These are phyloP conservation scores for Promerops cafer DNA, from an alignment of 2,113 vertebrate species.

Conservation along the genomic window DNA sequence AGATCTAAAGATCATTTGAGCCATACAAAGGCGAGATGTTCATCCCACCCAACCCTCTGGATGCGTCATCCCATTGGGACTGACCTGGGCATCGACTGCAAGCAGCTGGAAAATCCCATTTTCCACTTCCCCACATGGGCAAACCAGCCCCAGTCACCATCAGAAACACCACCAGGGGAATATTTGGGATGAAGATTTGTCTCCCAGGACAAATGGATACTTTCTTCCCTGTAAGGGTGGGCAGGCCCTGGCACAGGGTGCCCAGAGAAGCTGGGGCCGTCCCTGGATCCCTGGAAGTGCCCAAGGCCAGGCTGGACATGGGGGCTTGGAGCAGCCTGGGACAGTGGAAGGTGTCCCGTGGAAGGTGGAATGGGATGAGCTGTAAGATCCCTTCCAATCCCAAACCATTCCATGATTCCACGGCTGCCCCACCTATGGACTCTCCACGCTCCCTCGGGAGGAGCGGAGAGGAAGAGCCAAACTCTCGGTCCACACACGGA, in stretches of 20 bases:
- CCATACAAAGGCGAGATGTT: neutral
- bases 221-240: neutral
- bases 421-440: neutral
- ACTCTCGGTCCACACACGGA: fast-evolving
- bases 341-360: fast-evolving
- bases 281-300: neutral
- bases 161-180: neutral
- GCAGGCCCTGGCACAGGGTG: fast-evolving
- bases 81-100: fast-evolving
- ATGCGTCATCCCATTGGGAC: neutral
- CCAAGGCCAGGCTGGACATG: fast-evolving
- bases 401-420: neutral
- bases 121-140: neutral
- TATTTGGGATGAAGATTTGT: neutral
- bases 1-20: neutral
- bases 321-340: neutral
- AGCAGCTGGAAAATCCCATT: neutral
- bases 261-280: neutral
- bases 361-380: neutral
- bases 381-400: neutral
- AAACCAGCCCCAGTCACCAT: neutral
- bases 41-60: neutral
- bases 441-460: neutral
- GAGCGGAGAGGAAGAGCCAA: neutral
- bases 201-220: neutral